Conservation (phyloP, 1,140 invertebrate genomes). For the Trichonephila inaurata region DNA sequence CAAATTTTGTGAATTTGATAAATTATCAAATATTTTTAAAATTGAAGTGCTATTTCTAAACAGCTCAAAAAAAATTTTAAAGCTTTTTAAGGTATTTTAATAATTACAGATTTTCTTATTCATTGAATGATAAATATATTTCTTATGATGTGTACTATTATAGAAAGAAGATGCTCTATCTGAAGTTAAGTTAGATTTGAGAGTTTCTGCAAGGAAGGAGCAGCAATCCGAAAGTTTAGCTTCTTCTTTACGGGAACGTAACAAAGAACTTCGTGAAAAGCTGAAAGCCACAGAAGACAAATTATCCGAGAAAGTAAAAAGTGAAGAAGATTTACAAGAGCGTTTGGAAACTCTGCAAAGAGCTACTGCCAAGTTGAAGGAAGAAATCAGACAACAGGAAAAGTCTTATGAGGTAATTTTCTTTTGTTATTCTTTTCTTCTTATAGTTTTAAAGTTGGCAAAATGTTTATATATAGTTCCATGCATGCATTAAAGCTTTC, state of each 20-base stretch:
- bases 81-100: no score
- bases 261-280: slow-evolving; percentile 70
- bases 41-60: no score
- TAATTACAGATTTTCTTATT: no score
- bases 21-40: no score
- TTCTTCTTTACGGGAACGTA: slow-evolving; percentile 53
- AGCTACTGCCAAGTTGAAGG: slow-evolving; percentile 81
- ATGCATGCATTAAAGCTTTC: neutral
- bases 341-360: slow-evolving; percentile 77
- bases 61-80: no score
- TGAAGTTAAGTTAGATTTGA: slow-evolving; percentile 86
- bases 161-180: slow-evolving; percentile 84
- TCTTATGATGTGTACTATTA: neutral
- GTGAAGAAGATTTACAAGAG: slow-evolving; percentile 48
- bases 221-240: slow-evolving; percentile 83
- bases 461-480: no score
- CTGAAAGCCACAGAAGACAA: slow-evolving; percentile 77
- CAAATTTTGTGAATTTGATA: no score
- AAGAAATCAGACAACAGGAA: slow-evolving; percentile 80
- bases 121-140: no score
- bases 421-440: neutral
- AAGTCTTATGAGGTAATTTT: slow-evolving; percentile 80
- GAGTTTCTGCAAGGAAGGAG: slow-evolving; percentile 85
- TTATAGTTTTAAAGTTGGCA: neutral
- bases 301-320: slow-evolving; percentile 62